Evolutionary conservation across 2,113 vertebrate species (phyloP).

Genomic region (Butorides virescens): DNA sequence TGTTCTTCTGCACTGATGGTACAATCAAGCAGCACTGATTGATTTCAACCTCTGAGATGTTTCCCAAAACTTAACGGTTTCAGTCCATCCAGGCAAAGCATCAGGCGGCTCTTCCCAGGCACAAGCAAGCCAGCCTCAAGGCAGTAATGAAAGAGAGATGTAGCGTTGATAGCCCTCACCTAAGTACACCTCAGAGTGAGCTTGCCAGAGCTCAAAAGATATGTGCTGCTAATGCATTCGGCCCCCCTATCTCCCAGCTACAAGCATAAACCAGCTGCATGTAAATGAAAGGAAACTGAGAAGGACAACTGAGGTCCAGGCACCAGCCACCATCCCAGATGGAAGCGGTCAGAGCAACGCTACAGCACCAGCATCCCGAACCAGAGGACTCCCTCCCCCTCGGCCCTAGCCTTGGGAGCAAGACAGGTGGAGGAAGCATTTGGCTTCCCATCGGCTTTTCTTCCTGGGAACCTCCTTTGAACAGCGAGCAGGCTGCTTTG

Average conservation of each 20-base stretch:
- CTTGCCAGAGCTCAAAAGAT: background rate
- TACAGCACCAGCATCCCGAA: accelerated
- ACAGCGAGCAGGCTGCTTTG: background rate
- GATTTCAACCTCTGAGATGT: background rate
- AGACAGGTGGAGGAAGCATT: background rate
- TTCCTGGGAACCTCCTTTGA: background rate
- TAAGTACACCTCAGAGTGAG: background rate
- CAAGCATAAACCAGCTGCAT: background rate
- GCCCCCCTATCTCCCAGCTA: background rate
- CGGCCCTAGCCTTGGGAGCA: background rate
- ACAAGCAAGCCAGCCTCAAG: background rate
- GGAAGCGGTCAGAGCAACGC: background rate
- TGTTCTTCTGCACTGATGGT: background rate
- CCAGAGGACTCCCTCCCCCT: background rate
- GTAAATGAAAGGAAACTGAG: background rate
- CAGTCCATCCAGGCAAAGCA: background rate
- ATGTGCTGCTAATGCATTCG: background rate
- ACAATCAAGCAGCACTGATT: background rate
- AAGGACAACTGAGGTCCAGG: background rate
- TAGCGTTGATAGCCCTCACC: accelerated
- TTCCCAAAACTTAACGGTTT: background rate
- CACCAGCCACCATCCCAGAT: background rate
- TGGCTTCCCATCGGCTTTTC: background rate
- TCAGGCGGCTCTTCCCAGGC: background rate
- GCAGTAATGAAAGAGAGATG: background rate